Conservation (phyloP, 2,797 vertebrate species). For the Sus cebifrons region DNA sequence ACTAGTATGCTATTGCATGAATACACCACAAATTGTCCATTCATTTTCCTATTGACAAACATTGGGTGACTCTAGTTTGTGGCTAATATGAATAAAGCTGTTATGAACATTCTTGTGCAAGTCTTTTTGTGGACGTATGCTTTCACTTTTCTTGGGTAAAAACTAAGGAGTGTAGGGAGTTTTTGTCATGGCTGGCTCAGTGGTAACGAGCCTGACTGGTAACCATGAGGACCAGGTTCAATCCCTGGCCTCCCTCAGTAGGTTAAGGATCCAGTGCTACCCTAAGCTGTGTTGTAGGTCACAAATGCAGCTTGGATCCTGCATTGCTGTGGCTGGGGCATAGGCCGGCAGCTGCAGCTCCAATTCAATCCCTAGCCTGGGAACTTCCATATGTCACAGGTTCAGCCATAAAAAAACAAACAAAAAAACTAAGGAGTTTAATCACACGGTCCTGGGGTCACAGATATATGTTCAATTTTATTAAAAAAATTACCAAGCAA, state of each 20-base stretch:
- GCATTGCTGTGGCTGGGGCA: no score
- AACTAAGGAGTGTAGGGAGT: neutral
- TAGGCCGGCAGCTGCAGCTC: no score
- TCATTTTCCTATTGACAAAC: neutral
- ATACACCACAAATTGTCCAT: neutral
- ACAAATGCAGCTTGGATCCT: no score
- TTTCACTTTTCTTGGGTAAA: constrained; percentile 47
- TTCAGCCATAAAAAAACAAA: no score
- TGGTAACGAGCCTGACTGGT: no score
- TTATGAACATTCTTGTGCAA: neutral
- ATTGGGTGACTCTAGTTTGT: neutral
- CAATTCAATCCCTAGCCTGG: no score
- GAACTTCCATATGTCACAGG: no score
- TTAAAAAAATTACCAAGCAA: constrained; percentile 4
- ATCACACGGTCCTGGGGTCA: neutral
- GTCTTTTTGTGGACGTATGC: neutral
- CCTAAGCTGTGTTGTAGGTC: no score
- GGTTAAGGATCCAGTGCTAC: no score
- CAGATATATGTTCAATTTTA: neutral
- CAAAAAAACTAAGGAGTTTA: constrained; percentile 26
- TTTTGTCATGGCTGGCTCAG: no score
- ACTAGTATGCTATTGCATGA: neutral
- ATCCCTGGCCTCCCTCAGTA: no score
- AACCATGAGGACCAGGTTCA: no score
- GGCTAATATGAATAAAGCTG: constrained; percentile 3